Conservation (phyloP, 2,888 invertebrate genomes). For the Chydorus sphaericus region DNA sequence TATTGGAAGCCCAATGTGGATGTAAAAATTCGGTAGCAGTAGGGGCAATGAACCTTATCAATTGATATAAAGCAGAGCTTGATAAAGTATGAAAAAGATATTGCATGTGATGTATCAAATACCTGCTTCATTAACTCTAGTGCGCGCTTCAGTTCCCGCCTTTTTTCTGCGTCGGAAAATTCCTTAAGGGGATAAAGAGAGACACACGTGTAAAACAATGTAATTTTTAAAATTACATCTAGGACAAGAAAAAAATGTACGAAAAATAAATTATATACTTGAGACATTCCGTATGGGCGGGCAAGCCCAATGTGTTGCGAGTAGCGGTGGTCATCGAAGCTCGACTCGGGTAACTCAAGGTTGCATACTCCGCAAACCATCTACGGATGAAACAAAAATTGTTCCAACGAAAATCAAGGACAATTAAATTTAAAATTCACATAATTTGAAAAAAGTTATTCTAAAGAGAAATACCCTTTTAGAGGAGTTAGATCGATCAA, state of each 20-base stretch:
- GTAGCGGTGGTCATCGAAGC: slow-evolving; percentile 39
- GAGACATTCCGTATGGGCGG: slow-evolving; percentile 29
- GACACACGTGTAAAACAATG: too few relatives aligned
- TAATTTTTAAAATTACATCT: background rate
- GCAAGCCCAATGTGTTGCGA: slow-evolving; percentile 39
- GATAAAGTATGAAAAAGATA: too few relatives aligned
- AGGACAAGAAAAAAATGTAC: background rate
- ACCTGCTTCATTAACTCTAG: background rate
- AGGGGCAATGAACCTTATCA: too few relatives aligned
- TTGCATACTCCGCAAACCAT: slow-evolving; percentile 37
- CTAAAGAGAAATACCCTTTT: background rate
- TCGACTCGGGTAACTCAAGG: slow-evolving; percentile 26
- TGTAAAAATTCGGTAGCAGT: background rate
- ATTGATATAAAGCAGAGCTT: too few relatives aligned
- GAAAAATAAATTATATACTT: background rate
- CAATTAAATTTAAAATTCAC: background rate
- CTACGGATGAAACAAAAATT: too few relatives aligned
- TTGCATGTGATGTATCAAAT: too few relatives aligned
- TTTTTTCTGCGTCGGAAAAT: background rate
- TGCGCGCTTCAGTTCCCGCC: background rate
- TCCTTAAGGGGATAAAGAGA: background rate
- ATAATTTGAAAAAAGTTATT: background rate
- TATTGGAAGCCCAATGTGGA: background rate
- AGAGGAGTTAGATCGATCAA: background rate
- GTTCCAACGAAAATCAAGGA: too few relatives aligned